Conservation (phyloP, 2,797 vertebrate species). For the Eptatretus atami region DNA sequence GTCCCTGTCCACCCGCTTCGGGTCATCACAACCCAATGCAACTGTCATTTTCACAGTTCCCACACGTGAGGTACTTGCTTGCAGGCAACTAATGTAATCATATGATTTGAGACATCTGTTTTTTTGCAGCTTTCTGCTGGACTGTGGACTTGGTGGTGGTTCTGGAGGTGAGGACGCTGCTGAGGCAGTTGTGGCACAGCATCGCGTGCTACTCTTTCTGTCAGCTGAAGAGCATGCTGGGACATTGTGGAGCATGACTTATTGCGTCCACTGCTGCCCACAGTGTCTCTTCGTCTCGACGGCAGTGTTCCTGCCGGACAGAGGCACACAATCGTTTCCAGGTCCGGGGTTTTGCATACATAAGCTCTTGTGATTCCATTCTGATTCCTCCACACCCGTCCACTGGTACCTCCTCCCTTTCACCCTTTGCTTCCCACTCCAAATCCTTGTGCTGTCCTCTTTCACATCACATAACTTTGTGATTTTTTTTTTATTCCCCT, state of each 20-base stretch:
- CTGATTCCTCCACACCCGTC: too few species aligned
- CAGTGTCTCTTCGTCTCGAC: slow-evolving; percentile 54
- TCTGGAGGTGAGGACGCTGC: slow-evolving; percentile 43
- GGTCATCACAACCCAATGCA: too few species aligned
- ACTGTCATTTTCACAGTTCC: too few species aligned
- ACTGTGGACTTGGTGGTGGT: slow-evolving; percentile 57
- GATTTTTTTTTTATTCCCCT: not conserved
- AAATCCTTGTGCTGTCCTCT: not conserved
- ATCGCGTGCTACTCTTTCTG: slow-evolving; percentile 96
- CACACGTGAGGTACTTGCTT: too few species aligned
- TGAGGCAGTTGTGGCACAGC: slow-evolving; percentile 77
- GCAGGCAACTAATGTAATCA: too few species aligned
- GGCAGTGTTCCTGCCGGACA: slow-evolving; percentile 73
- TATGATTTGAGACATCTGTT: too few species aligned
- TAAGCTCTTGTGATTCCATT: too few species aligned
- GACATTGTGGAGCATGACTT: slow-evolving; percentile 90
- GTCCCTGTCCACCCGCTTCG: too few species aligned
- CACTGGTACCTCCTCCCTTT: too few species aligned
- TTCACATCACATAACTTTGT: not conserved
- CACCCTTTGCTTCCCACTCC: not conserved
- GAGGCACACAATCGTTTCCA: slow-evolving; percentile 76
- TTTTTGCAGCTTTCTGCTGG: slow-evolving; percentile 37
- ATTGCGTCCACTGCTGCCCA: slow-evolving; percentile 64
- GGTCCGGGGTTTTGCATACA: slow-evolving; percentile 16
- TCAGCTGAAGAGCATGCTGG: slow-evolving; percentile 89